These are phyloP conservation scores for Eupithecia subumbrata DNA, from an alignment of 2,888 invertebrate genomes.

Conservation along the genomic window DNA sequence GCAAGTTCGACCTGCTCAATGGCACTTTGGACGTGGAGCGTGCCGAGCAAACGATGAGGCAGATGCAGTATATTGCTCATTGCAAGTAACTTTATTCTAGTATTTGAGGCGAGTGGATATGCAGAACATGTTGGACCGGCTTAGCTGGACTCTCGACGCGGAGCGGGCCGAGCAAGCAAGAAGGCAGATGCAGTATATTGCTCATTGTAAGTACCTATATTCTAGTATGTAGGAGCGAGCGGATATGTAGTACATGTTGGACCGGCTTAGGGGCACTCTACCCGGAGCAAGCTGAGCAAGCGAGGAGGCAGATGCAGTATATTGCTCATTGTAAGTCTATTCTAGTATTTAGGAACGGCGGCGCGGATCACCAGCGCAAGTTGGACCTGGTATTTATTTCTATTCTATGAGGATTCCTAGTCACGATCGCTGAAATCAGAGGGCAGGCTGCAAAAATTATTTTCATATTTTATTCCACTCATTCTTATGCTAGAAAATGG, in stretches of 20 bases:
- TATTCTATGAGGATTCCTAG: too few relatives aligned
- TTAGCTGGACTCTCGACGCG: constrained; percentile 92
- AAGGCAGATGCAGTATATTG: constrained; percentile 91
- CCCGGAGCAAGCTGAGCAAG: constrained; percentile 92
- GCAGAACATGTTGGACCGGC: too few relatives aligned
- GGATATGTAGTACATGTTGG: too few relatives aligned
- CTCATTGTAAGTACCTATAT: constrained; percentile 86
- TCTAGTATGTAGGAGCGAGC: too few relatives aligned
- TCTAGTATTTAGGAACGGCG: too few relatives aligned
- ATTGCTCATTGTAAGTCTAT: constrained; percentile 88
- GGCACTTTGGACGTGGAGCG: constrained; percentile 95
- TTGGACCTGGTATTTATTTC: too few relatives aligned
- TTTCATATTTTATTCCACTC: too few relatives aligned
- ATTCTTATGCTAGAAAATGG: too few relatives aligned
- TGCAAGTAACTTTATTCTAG: constrained; percentile 78
- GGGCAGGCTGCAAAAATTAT: too few relatives aligned
- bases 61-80: constrained; percentile 91
- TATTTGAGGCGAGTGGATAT: too few relatives aligned
- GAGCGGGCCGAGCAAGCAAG: constrained; percentile 91
- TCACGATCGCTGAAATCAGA: too few relatives aligned
- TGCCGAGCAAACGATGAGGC: constrained; percentile 89
- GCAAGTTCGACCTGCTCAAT: constrained; percentile 36
- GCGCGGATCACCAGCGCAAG: too few relatives aligned
- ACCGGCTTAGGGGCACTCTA: constrained; percentile 82
- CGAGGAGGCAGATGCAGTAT: constrained; percentile 91